Conservation (phyloP, 2,888 invertebrate genomes). For the Dasysyrphus tricinctus region DNA sequence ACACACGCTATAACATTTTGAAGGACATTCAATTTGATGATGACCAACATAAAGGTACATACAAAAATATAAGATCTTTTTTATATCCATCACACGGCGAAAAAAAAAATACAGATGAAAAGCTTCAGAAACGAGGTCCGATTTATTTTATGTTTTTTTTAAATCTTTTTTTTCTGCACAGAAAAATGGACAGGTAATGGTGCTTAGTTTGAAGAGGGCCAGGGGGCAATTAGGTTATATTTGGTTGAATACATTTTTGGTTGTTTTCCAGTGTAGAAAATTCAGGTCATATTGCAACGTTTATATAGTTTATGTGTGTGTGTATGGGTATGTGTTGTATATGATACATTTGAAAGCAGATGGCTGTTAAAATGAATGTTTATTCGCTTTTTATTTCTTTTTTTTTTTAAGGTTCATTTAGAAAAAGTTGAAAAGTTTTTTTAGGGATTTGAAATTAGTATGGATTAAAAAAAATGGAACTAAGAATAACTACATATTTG, state of each 20-base stretch:
- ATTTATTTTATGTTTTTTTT: constrained; percentile 19
- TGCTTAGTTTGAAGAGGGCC: constrained; percentile 11
- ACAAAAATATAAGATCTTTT: not conserved
- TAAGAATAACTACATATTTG: not conserved
- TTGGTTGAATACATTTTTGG: constrained; percentile 18
- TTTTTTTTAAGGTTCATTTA: not conserved
- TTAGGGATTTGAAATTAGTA: constrained; percentile 9
- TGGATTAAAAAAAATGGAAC: not conserved
- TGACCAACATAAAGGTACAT: constrained; percentile 30
- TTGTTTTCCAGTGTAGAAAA: not conserved
- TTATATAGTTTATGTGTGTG: not conserved
- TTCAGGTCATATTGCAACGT: constrained; percentile 16
- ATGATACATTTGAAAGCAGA: constrained; percentile 5
- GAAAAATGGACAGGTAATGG: constrained; percentile 16
- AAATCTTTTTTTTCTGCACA: not conserved
- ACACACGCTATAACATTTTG: not conserved
- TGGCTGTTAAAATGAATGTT: constrained; percentile 17
- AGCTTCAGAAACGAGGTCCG: constrained; percentile 40
- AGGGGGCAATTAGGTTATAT: constrained; percentile 27
- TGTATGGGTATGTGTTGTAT: not conserved
- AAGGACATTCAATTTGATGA: constrained; percentile 15
- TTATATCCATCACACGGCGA: not conserved
- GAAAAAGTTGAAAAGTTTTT: not conserved
- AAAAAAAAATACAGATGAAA: constrained; percentile 37
- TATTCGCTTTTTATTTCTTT: not conserved